Percentiles rank a stretch among this genome's conserved stretches.
phyloP scores from a whole-genome alignment of 2,113 vertebrate genomes.

The Vulpes lagopus region DNA sequence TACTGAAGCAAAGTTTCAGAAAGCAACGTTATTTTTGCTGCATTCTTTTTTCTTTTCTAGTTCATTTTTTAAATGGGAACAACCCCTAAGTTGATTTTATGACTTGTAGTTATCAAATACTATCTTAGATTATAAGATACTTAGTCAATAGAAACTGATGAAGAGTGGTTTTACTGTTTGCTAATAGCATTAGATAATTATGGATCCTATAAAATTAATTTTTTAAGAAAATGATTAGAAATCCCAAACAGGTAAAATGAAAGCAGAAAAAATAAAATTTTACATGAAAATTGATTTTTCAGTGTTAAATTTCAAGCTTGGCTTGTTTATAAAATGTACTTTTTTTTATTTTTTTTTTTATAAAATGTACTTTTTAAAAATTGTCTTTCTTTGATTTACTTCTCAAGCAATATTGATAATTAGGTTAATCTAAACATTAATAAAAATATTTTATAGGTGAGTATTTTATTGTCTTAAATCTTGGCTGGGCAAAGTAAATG shows the following conservation, averaged over 20 bases:
- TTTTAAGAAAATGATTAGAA: slow-evolving; percentile 36
- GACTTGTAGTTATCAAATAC: not conserved
- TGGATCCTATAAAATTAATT: not conserved
- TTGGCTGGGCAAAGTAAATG: slow-evolving; percentile 28
- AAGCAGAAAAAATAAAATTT: not conserved
- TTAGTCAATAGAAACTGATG: slow-evolving; percentile 20
- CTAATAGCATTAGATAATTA: not conserved
- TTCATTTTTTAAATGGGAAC: not conserved
- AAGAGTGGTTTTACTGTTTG: slow-evolving; percentile 42
- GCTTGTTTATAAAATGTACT: slow-evolving; percentile 31
- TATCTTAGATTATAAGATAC: not conserved
- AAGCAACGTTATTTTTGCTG: not conserved
- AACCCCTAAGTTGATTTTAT: not conserved
- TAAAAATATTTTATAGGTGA: slow-evolving; percentile 14
- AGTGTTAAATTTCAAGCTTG: slow-evolving; percentile 4
- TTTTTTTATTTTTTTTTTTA: too few relatives aligned
- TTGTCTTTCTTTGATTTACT: not conserved
- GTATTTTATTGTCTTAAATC: slow-evolving; percentile 32
- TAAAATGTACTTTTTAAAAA: not conserved
- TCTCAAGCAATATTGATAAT: slow-evolving; percentile 7
- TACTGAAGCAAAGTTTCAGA: not conserved
- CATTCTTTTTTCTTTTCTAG: not conserved
- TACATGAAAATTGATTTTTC: slow-evolving; percentile 7
- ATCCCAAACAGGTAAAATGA: slow-evolving; percentile 31
- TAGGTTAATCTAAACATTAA: slow-evolving; percentile 35